Percentiles rank a stretch among this genome's conserved stretches.
Conservation (phyloP, 2,113 vertebrate species). For the Tursiops truncatus region DNA sequence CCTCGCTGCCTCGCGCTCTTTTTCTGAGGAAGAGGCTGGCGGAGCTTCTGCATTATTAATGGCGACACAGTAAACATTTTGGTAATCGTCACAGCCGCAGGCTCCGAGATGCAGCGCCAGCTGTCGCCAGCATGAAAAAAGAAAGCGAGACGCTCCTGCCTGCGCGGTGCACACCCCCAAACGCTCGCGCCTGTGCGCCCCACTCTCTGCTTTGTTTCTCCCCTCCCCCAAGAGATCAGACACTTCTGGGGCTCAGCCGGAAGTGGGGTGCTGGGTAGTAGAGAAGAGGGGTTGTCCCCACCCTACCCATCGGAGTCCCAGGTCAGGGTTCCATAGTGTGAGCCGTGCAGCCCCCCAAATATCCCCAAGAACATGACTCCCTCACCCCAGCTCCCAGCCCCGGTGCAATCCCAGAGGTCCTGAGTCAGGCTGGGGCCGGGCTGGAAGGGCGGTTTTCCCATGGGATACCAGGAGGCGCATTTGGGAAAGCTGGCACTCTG, state of each 20-base stretch:
- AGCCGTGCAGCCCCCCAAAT: fast-evolving
- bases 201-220: neutral
- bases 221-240: neutral
- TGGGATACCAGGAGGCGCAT: fast-evolving
- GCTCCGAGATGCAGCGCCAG: constrained; percentile 38
- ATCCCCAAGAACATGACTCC: neutral
- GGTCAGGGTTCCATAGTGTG: neutral
- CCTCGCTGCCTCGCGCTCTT: fast-evolving
- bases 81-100: constrained; percentile 60
- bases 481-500: neutral
- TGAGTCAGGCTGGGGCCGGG: neutral
- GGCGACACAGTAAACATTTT: constrained; percentile 65
- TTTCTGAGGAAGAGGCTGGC: neutral
- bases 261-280: neutral
- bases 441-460: neutral
- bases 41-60: constrained; percentile 39
- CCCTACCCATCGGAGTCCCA: neutral
- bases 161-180: fast-evolving
- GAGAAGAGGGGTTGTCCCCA: neutral
- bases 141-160: fast-evolving
- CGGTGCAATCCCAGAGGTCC: neutral
- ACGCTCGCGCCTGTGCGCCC: fast-evolving
- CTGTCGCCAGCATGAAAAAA: constrained; percentile 7
- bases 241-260: neutral
- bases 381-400: neutral